phyloP scores from a whole-genome alignment of 2,797 vertebrate genomes.

The Chelmon rostratus region DNA sequence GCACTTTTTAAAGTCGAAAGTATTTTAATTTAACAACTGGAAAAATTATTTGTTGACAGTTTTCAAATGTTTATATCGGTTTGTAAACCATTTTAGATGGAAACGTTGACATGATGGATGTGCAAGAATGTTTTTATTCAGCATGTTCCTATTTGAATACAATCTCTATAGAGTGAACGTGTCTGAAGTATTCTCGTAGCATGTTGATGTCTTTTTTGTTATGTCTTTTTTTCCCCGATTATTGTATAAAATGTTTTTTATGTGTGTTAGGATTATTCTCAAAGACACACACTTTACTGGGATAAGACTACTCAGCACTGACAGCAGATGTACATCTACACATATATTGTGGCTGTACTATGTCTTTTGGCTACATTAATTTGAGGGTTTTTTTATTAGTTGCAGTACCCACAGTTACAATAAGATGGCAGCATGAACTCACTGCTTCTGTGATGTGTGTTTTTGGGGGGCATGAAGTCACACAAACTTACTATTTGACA shows the following conservation, averaged over 20 bases:
- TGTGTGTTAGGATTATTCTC: neutral
- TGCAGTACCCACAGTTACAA: slow-evolving; percentile 32
- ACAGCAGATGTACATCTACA: neutral
- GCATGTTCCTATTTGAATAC: slow-evolving; percentile 38
- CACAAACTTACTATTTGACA: neutral
- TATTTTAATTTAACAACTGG: slow-evolving; percentile 30
- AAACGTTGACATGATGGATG: slow-evolving; percentile 1
- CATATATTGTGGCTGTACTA: neutral
- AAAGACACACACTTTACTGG: neutral
- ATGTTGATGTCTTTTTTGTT: neutral
- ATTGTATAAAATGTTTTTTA: neutral
- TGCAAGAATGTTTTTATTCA: slow-evolving; percentile 27
- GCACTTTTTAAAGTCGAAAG: slow-evolving; percentile 50
- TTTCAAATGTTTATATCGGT: neutral
- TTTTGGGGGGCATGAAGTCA: neutral
- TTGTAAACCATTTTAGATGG: slow-evolving; percentile 7
- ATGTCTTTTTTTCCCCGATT: neutral
- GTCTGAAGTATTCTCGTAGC: slow-evolving; percentile 20
- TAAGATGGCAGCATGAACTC: slow-evolving; percentile 48
- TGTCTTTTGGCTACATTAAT: no score
- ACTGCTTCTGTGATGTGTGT: neutral
- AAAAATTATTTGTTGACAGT: slow-evolving; percentile 6
- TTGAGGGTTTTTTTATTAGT: neutral
- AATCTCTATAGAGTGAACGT: slow-evolving; percentile 14
- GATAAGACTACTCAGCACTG: neutral